Conservation (phyloP, 2,797 vertebrate genomes). For the Alfaro cultratus region DNA sequence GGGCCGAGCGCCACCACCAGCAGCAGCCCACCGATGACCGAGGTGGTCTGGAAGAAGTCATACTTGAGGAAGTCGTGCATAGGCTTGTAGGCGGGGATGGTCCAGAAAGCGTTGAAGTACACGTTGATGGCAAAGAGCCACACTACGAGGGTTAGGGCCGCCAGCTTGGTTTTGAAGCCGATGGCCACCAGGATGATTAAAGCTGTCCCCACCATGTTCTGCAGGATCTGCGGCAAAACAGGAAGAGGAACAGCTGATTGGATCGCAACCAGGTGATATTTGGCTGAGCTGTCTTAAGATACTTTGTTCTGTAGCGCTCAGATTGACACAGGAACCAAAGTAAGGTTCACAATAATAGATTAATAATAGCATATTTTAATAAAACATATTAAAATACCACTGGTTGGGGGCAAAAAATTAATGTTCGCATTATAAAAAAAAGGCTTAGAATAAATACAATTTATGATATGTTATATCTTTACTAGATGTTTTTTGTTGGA, state of each 20-base stretch:
- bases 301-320: background rate
- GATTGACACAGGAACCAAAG: background rate
- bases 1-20: conserved; percentile 97
- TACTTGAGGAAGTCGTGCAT: conserved; percentile 99
- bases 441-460: too few relatives aligned
- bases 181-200: conserved; percentile 96
- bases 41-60: conserved; percentile 99
- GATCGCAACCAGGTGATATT: background rate
- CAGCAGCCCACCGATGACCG: conserved; percentile 95
- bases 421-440: too few relatives aligned
- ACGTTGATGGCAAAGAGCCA: conserved; percentile 97
- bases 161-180: conserved; percentile 98
- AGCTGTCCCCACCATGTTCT: conserved; percentile 96
- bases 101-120: conserved; percentile 99
- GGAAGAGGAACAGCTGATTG: background rate
- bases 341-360: background rate
- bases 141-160: conserved; percentile 93
- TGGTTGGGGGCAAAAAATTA: too few relatives aligned
- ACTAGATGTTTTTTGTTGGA: background rate
- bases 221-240: conserved; percentile 84
- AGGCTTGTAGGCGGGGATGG: conserved; percentile 93
- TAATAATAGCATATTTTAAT: background rate
- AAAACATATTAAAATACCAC: too few relatives aligned
- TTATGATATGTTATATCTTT: background rate
- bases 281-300: background rate